These are phyloP conservation scores for Microtus ochrogaster DNA, from an alignment of 2,113 vertebrate species.

Conservation along the genomic window DNA sequence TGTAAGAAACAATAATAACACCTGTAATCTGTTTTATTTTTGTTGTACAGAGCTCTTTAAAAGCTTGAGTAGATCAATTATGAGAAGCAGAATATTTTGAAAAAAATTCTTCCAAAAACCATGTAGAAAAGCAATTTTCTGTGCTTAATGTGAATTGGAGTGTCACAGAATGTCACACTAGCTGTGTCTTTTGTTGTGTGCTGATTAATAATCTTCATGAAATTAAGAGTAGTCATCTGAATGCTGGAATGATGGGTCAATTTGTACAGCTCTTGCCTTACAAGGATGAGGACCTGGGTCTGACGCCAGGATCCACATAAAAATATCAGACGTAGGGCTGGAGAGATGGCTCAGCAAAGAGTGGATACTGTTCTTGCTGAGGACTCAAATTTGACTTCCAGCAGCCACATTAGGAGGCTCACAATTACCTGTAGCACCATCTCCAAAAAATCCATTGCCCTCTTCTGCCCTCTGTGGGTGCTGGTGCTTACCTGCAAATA, in stretches of 20 bases:
- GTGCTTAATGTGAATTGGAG: neutral
- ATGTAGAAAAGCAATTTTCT: neutral
- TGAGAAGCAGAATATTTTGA: slow-evolving; percentile 27
- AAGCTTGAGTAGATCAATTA: neutral
- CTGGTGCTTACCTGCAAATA: neutral
- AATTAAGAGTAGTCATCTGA: neutral
- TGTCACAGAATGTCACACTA: neutral
- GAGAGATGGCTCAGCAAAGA: neutral
- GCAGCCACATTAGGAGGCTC: neutral
- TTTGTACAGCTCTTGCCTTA: neutral
- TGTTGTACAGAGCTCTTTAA: neutral
- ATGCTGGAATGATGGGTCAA: neutral
- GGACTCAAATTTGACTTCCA: neutral
- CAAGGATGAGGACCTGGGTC: neutral
- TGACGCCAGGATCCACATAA: neutral
- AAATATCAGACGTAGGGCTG: neutral
- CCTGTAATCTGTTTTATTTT: neutral
- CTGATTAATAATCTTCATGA: neutral
- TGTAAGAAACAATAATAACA: neutral
- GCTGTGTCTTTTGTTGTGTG: neutral
- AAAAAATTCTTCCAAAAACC: neutral
- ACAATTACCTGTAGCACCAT: neutral
- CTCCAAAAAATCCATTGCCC: neutral
- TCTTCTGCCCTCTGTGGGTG: too few relatives aligned
- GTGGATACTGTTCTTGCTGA: neutral